Conservation (phyloP, 2,113 vertebrate species). For the Trichomycterus rosablanca region DNA sequence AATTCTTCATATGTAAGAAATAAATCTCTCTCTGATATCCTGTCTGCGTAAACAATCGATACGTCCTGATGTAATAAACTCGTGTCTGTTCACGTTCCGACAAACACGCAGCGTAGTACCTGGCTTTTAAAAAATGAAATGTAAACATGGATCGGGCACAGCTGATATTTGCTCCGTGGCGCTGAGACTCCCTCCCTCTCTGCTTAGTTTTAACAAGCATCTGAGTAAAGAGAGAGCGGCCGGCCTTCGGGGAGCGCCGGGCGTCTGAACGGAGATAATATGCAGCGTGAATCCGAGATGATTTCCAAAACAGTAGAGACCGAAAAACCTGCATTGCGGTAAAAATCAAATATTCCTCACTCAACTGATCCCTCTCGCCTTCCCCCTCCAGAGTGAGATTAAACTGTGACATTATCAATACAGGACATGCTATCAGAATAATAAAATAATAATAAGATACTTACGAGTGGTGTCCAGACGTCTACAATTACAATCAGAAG, state of each 20-base stretch:
- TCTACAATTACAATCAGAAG: no score
- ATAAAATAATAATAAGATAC: not conserved
- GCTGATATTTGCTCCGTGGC: constrained; percentile 11
- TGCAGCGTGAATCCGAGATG: constrained; percentile 56
- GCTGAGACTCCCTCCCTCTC: constrained; percentile 20
- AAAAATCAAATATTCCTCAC: constrained; percentile 37
- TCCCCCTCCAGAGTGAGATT: not conserved
- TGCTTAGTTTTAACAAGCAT: constrained; percentile 40
- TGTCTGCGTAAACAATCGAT: no score
- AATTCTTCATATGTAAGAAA: no score
- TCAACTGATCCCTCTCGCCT: not conserved
- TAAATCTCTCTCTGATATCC: no score
- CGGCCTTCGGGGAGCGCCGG: constrained; percentile 31
- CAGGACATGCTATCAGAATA: not conserved
- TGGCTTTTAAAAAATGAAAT: constrained; percentile 25
- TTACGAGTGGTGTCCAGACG: no score
- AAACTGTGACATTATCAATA: not conserved
- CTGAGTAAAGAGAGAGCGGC: constrained; percentile 7
- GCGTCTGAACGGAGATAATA: constrained; percentile 41
- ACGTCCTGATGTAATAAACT: no score
- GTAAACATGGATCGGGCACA: constrained; percentile 32
- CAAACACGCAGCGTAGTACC: no score
- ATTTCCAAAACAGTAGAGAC: constrained; percentile 49
- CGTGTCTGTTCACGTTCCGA: no score
- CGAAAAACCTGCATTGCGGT: constrained; percentile 47